Evolutionary conservation across 2,888 invertebrate species (phyloP).

Genomic region (Brassicogethes aeneus): DNA sequence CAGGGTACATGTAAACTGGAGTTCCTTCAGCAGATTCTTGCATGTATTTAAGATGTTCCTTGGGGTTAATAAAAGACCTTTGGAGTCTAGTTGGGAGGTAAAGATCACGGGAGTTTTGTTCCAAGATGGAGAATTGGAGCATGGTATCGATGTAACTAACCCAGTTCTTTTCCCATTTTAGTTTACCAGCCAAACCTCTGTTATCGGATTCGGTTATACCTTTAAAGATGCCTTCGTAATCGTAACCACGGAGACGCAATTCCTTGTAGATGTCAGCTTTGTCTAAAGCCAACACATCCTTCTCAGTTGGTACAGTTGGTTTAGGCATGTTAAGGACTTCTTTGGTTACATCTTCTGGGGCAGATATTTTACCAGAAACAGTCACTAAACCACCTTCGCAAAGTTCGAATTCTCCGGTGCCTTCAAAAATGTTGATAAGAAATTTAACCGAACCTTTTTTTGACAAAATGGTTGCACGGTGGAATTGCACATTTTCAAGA

Average conservation of each 20-base stretch:
- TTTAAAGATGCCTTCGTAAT: slow-evolving; percentile 72
- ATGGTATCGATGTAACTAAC: slow-evolving; percentile 93
- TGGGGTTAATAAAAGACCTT: slow-evolving; percentile 71
- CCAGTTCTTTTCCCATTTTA: slow-evolving; percentile 89
- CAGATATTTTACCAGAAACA: slow-evolving; percentile 68
- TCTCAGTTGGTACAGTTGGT: slow-evolving; percentile 34
- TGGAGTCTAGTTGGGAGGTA: slow-evolving; percentile 84
- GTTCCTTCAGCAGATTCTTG: slow-evolving; percentile 44
- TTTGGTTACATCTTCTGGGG: slow-evolving; percentile 53
- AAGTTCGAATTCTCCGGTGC: slow-evolving; percentile 80
- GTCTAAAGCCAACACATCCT: slow-evolving; percentile 47
- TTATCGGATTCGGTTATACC: slow-evolving; percentile 71
- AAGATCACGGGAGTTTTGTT: slow-evolving; percentile 67
- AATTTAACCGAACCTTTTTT: slow-evolving; percentile 75
- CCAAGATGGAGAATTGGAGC: slow-evolving; percentile 85
- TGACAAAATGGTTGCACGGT: slow-evolving; percentile 87
- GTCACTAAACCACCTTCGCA: slow-evolving; percentile 77
- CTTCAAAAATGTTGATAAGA: slow-evolving; percentile 73
- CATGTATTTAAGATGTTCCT: slow-evolving; percentile 47
- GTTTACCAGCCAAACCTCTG: slow-evolving; percentile 57
- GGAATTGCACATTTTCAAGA: slow-evolving; percentile 84
- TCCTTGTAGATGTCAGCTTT: slow-evolving; percentile 78
- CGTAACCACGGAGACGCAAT: slow-evolving; percentile 76
- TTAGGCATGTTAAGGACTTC: slow-evolving; percentile 52
- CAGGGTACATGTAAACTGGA: slow-evolving; percentile 59